Conservation (phyloP, 2,888 invertebrate species). For the Lepidochrysops patricia region DNA sequence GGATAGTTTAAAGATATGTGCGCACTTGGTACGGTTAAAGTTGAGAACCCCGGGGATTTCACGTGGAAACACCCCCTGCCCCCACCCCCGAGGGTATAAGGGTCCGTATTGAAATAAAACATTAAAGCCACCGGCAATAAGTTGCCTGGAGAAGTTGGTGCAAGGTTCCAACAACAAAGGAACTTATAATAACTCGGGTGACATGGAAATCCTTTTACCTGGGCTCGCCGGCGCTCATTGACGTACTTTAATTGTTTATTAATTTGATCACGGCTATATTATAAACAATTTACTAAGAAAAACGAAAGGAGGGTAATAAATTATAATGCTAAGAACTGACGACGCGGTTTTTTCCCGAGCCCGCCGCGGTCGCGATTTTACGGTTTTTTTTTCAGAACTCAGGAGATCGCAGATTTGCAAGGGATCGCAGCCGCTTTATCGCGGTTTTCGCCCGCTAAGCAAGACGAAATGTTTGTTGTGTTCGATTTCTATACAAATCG, state of each 20-base stretch:
- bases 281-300: no score
- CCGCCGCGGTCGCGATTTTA: no score
- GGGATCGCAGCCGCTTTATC: no score
- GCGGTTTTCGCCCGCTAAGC: no score
- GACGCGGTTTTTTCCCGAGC: no score
- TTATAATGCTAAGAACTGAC: no score
- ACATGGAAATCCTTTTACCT: conserved; percentile 18
- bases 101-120: conserved; percentile 10
- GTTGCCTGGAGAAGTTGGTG: not conserved
- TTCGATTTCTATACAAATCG: no score
- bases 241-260: not conserved
- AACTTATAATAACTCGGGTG: conserved; percentile 1
- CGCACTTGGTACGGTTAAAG: not conserved
- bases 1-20: conserved; percentile 5
- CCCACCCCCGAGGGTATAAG: not conserved
- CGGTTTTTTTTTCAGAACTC: no score
- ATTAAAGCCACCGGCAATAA: conserved; percentile 11
- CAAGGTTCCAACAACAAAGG: not conserved
- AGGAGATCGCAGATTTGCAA: no score
- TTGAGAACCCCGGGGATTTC: not conserved
- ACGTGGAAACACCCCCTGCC: not conserved
- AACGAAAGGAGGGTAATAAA: no score
- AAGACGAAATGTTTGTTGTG: no score
- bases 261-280: not conserved
- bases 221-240: conserved; percentile 9